Conservation (phyloP, 2,113 vertebrate genomes). For the Phyllostomus discolor region DNA sequence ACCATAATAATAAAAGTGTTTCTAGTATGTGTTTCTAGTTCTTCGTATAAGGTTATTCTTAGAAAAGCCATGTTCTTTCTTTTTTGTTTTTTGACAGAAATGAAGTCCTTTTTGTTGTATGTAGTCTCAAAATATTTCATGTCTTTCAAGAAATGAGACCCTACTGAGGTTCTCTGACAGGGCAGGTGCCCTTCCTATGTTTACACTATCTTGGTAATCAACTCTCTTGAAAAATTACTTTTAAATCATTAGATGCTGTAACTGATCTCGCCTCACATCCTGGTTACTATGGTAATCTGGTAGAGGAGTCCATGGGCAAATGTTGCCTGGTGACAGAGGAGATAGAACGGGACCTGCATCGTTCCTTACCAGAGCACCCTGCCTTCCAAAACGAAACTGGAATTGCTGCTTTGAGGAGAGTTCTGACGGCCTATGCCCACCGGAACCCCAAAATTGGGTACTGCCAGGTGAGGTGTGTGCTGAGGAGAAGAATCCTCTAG, state of each 20-base stretch:
- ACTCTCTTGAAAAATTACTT: rapidly evolving
- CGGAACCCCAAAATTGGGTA: conserved; percentile 98
- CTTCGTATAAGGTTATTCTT: neutral
- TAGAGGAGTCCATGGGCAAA: conserved; percentile 90
- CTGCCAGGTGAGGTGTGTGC: conserved; percentile 87
- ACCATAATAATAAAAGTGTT: neutral
- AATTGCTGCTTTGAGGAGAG: conserved; percentile 90
- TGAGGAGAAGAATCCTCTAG: neutral
- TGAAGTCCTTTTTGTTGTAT: neutral
- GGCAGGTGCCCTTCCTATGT: neutral
- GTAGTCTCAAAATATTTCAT: neutral
- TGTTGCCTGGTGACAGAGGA: conserved; percentile 91
- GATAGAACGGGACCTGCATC: conserved; percentile 96
- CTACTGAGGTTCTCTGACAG: neutral
- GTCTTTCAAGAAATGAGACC: neutral
- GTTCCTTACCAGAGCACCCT: conserved; percentile 94
- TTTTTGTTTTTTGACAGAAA: neutral
- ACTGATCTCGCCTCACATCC: conserved; percentile 86
- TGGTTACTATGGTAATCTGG: conserved; percentile 87
- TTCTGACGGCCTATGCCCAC: conserved; percentile 93
- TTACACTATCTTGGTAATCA: rapidly evolving
- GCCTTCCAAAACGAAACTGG: conserved; percentile 95
- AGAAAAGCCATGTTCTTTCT: neutral
- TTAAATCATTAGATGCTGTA: conserved; percentile 80
- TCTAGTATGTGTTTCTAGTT: neutral